Evolutionary conservation across 1,140 invertebrate genomes (phyloP).

Genomic region (Parasteatoda tepidariorum): DNA sequence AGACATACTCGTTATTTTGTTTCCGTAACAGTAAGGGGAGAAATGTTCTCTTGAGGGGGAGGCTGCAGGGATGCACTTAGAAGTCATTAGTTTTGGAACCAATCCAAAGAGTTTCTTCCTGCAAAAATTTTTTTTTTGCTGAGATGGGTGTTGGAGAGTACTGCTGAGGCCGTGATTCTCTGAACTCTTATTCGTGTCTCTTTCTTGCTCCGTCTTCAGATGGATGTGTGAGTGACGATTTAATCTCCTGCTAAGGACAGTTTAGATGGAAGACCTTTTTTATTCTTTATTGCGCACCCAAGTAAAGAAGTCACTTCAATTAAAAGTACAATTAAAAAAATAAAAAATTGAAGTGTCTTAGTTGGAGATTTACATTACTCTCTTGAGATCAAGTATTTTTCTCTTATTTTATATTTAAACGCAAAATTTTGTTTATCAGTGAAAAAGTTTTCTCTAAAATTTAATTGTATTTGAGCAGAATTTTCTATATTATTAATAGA

Average conservation of each 20-base stretch:
- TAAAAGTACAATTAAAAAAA: slow-evolving; percentile 33
- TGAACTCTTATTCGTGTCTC: slow-evolving; percentile 44
- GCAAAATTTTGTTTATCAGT: not conserved
- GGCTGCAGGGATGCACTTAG: slow-evolving; percentile 43
- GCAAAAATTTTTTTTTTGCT: slow-evolving; percentile 23
- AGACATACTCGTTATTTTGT: slow-evolving; percentile 54
- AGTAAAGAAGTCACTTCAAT: slow-evolving; percentile 25
- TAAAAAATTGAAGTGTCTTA: not conserved
- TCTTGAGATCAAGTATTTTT: not conserved
- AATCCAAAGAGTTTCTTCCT: slow-evolving; percentile 48
- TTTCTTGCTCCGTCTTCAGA: not conserved
- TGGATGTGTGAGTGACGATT: slow-evolving; percentile 47
- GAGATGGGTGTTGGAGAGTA: slow-evolving; percentile 20
- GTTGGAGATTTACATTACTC: not conserved
- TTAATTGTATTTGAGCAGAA: no score
- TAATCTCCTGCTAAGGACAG: slow-evolving; percentile 33
- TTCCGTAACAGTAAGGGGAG: slow-evolving; percentile 37
- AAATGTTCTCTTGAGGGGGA: slow-evolving; percentile 12
- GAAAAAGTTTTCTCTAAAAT: not conserved
- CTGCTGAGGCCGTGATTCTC: slow-evolving; percentile 46
- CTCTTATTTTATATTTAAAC: not conserved
- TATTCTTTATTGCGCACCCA: not conserved
- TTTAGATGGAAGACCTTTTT: slow-evolving; percentile 29
- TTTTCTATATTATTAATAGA: no score
- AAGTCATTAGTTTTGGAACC: slow-evolving; percentile 58